Conservation (phyloP, 2,888 invertebrate genomes). For the Tipula helvola region DNA sequence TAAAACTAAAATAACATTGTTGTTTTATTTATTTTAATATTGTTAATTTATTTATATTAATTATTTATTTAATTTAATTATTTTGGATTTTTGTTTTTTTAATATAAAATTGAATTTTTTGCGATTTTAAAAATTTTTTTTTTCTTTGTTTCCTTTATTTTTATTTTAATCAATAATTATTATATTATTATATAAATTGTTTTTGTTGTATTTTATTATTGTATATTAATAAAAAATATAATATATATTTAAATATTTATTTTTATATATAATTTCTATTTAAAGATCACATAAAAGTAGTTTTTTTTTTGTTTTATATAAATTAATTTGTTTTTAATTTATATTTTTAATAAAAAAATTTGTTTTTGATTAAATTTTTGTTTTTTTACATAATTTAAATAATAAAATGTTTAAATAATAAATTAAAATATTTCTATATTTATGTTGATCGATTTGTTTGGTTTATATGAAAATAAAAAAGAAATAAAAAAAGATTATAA, state of each 20-base stretch:
- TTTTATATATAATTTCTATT: neutral
- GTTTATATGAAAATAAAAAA: neutral
- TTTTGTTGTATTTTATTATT: neutral
- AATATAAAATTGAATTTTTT: neutral
- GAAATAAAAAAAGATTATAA: neutral
- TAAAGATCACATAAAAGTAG: slow-evolving; percentile 4
- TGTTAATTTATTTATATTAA: neutral
- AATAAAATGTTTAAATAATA: neutral
- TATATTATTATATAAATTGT: neutral
- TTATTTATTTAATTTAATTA: neutral
- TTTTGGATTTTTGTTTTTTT: neutral
- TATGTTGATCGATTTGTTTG: neutral
- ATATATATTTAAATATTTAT: neutral
- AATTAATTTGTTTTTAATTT: neutral
- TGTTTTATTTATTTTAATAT: neutral
- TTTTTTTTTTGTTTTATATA: neutral
- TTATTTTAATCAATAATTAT: neutral
- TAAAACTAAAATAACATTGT: slow-evolving; percentile 4
- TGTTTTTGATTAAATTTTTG: neutral
- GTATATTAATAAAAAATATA: slow-evolving; percentile 4
- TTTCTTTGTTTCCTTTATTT: neutral
- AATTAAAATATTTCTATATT: neutral
- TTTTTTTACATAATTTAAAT: neutral
- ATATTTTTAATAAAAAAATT: neutral
- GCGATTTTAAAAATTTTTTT: neutral